Evolutionary conservation across 53 echinoderm and acorn worm genomes (phyloP), one percentile per base, ranked within the genome.

Genomic region (Patiria pectinifera): DNA sequence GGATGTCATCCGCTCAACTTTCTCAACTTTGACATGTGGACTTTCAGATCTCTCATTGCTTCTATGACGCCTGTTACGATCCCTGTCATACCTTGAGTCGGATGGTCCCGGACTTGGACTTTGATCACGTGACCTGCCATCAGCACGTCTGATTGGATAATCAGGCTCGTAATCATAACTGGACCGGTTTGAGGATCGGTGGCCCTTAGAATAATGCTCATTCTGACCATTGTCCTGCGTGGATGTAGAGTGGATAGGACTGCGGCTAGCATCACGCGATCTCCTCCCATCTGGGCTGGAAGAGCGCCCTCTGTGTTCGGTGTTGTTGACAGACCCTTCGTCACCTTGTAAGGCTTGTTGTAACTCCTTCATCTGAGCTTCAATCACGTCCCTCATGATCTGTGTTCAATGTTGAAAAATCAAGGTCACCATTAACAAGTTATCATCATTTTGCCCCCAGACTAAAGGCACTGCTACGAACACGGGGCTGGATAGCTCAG

Each of bases 341-440:
- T 91, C 81, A 16, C 81, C 91, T 60, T 94, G 70, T 23, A 78
- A 59, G 16, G 83, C 78, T 35, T 93, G 94, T 75, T 89, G 86
- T 3, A 96, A 49, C 80, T 94, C 92, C 24, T 87, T 92, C 97
- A 97, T 97, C 23, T 97, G 95, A 6, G 83, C 61, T 14, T 96
- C 96, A 44, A 97, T 97, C 18, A 97, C 93, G 44, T 97, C 97
- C 81, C 94, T 95, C 94, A 97, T 94, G 14, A 97, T 93, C 97
- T 97, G 83, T 15, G 24, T 62, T 35, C 53, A 2, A 69, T 74
- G 6, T 63, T 23, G 62, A 48, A 22, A 53, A 6, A 53, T 53
- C 53, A 53, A 53, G 53, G 53, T 5, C 5, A 53, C 8, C 8
- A 8, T 53, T 53, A 53, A 53, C 0, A 53, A 53, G 53, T 53